These are phyloP conservation scores for Rapana venosa DNA, from an alignment of 2,888 invertebrate species.

Conservation along the genomic window DNA sequence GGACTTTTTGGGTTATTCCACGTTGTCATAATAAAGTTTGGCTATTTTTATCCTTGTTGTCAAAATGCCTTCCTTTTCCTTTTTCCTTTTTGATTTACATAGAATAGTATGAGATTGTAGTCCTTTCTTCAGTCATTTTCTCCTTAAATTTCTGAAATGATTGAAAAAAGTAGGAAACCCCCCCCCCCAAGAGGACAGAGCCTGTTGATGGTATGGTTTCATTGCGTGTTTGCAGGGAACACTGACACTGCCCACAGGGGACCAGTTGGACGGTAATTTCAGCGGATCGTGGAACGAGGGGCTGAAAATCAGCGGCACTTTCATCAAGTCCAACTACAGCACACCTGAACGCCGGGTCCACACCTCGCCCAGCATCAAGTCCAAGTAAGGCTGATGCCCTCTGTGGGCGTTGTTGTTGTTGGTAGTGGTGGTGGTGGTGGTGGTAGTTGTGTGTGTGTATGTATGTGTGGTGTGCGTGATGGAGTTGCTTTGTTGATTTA, in stretches of 20 bases:
- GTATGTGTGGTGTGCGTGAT: background rate
- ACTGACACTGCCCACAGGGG: slow-evolving; percentile 88
- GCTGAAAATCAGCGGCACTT: slow-evolving; percentile 87
- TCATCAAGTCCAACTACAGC: slow-evolving; percentile 76
- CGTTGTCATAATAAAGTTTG: too few species aligned
- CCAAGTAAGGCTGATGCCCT: slow-evolving; percentile 43
- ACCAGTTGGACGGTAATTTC: slow-evolving; percentile 86
- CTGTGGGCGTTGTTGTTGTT: background rate
- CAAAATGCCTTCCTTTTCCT: too few species aligned
- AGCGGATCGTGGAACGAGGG: slow-evolving; percentile 87
- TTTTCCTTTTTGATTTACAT: too few species aligned
- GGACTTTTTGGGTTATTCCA: too few species aligned
- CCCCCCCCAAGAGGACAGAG: too few species aligned
- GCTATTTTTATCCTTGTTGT: too few species aligned
- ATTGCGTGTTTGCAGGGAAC: slow-evolving; percentile 80
- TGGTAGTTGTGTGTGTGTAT: background rate
- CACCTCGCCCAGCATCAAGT: slow-evolving; percentile 40
- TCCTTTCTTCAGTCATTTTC: too few species aligned
- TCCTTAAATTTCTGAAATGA: too few species aligned
- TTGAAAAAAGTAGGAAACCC: too few species aligned
- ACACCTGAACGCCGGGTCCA: slow-evolving; percentile 40
- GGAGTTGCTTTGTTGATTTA: too few species aligned
- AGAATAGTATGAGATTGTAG: too few species aligned
- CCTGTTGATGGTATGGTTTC: too few species aligned
- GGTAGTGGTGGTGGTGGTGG: background rate